Conservation (phyloP, 1,140 invertebrate species). For the Pseudomyrmex sp. region DNA sequence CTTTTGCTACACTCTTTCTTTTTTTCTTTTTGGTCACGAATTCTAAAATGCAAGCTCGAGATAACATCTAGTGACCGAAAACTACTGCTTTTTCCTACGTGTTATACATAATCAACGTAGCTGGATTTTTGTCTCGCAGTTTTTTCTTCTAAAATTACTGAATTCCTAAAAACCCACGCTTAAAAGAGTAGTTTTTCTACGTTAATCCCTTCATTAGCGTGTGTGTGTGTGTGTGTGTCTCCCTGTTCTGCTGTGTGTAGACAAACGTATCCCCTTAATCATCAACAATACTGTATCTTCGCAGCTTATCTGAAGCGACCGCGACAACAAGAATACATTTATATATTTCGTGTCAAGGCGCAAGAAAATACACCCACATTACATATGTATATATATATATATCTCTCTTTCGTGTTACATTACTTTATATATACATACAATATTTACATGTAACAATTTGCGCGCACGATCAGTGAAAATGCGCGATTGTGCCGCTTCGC, state of each 20-base stretch:
- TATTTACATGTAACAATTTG: conserved; percentile 38
- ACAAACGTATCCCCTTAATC: too few relatives aligned
- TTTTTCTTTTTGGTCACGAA: neutral
- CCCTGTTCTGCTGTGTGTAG: too few relatives aligned
- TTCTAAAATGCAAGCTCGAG: conserved; percentile 32
- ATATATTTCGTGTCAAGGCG: neutral
- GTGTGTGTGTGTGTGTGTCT: neutral
- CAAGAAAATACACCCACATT: neutral
- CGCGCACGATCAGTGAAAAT: conserved; percentile 34
- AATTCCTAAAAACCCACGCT: conserved; percentile 18
- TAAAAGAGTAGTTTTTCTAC: neutral
- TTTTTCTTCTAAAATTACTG: conserved; percentile 19
- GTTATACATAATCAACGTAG: conserved; percentile 8
- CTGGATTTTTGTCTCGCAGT: neutral
- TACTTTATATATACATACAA: conserved; percentile 40
- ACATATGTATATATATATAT: too few relatives aligned
- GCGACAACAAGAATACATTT: conserved; percentile 14
- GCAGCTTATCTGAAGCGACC: conserved; percentile 13
- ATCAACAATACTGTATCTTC: neutral
- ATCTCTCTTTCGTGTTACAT: too few relatives aligned
- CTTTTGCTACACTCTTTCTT: neutral
- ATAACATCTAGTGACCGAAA: neutral
- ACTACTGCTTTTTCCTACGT: conserved; percentile 27
- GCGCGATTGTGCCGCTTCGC: conserved; percentile 33
- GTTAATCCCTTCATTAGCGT: neutral